Conservation (phyloP, 2,113 vertebrate genomes). For the Coturnix japonica region DNA sequence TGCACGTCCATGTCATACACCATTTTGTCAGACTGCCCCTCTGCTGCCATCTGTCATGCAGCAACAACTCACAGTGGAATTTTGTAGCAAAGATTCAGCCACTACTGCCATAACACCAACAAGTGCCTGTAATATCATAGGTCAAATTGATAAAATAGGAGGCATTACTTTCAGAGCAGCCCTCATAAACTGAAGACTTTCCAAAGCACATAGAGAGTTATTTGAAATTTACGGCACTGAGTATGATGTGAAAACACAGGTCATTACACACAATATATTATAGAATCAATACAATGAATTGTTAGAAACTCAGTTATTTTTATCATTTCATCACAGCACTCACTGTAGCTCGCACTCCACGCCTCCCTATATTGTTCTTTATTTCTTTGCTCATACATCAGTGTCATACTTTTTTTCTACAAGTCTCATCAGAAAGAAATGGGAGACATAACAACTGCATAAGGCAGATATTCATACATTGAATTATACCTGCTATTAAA, state of each 20-base stretch:
- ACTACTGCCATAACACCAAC: no score
- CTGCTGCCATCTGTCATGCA: no score
- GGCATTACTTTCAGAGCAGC: no score
- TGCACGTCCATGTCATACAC: no score
- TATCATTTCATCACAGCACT: neutral
- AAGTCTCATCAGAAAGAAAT: neutral
- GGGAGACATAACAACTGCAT: neutral
- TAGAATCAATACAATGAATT: neutral
- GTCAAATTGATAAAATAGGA: no score
- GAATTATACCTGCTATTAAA: neutral
- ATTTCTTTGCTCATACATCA: neutral
- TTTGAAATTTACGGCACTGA: neutral
- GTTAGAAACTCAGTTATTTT: neutral
- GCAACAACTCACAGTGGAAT: no score
- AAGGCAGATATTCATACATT: neutral
- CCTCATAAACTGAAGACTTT: neutral
- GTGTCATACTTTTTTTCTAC: neutral
- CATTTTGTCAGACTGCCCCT: no score
- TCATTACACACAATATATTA: neutral
- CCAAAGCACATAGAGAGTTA: neutral
- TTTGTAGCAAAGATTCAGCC: no score
- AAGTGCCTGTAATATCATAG: no score
- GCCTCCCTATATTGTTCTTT: neutral
- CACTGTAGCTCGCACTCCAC: neutral
- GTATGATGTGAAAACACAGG: slow-evolving; percentile 9